Evolutionary conservation across 2,888 invertebrate species (phyloP).

Genomic region (Prostheceraeus crozeri): DNA sequence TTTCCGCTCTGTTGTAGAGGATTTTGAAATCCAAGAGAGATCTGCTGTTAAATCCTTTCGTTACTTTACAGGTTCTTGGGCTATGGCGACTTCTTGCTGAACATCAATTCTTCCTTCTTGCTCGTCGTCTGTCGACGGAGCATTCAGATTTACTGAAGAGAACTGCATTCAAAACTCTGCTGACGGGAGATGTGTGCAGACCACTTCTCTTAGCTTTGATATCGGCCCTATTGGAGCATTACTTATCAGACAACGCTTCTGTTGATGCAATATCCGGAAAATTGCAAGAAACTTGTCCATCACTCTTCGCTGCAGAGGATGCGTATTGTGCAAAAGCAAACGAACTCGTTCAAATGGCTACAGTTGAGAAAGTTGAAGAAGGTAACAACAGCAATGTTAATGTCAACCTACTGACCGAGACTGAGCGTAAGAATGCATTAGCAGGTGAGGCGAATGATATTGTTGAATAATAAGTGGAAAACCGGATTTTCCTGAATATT

Average conservation of each 20-base stretch:
- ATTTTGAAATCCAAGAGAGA: no score
- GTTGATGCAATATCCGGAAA: constrained; percentile 81
- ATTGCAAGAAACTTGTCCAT: constrained; percentile 81
- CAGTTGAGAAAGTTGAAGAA: constrained; percentile 47
- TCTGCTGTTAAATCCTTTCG: constrained; percentile 59
- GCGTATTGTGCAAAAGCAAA: constrained; percentile 90
- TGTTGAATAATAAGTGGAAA: no score
- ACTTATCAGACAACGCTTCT: constrained; percentile 86
- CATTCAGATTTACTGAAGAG: background rate
- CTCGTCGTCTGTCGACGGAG: constrained; percentile 47
- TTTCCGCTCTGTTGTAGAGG: no score
- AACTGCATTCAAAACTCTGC: background rate
- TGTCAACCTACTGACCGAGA: background rate
- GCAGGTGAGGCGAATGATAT: no score
- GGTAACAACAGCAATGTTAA: no score
- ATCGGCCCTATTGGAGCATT: constrained; percentile 76
- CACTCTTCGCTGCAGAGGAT: constrained; percentile 84
- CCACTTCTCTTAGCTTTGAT: constrained; percentile 65
- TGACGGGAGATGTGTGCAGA: background rate
- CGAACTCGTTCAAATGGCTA: constrained; percentile 75
- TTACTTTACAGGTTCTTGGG: constrained; percentile 78
- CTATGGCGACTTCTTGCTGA: constrained; percentile 85
- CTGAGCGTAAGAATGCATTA: no score
- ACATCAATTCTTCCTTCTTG: constrained; percentile 73
- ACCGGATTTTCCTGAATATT: no score